Conservation (phyloP, 2,113 vertebrate genomes). For the Nyctereutes procyonoides region DNA sequence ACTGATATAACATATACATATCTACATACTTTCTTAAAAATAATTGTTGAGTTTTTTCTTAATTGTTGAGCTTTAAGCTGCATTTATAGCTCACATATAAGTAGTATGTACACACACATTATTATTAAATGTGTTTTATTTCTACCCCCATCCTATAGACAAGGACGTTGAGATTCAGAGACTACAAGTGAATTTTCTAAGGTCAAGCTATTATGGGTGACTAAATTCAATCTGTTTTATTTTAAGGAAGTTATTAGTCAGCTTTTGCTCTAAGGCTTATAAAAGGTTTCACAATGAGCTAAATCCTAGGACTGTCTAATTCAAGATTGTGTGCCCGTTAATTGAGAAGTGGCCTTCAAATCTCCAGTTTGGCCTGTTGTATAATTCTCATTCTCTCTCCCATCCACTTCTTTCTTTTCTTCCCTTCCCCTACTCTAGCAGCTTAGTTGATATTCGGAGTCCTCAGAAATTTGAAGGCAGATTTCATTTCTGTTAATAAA, state of each 20-base stretch:
- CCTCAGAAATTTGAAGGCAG: neutral
- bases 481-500: constrained; percentile 45
- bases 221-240: constrained; percentile 31
- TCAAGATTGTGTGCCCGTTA: neutral
- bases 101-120: neutral
- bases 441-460: constrained; percentile 11
- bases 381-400: neutral
- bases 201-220: constrained; percentile 46
- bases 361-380: neutral
- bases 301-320: constrained; percentile 1
- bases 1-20: neutral
- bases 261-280: neutral
- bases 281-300: neutral
- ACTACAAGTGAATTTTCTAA: neutral
- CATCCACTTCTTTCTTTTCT: neutral
- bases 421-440: neutral
- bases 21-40: constrained; percentile 8
- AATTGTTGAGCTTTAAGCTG: neutral
- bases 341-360: neutral
- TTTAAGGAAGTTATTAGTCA: constrained; percentile 1
- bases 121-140: neutral
- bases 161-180: constrained; percentile 30
- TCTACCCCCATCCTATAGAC: neutral
- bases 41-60: neutral
- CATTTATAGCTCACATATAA: neutral